Evolutionary conservation across 2,888 invertebrate genomes (phyloP).

Genomic region (Athetis lepigone): DNA sequence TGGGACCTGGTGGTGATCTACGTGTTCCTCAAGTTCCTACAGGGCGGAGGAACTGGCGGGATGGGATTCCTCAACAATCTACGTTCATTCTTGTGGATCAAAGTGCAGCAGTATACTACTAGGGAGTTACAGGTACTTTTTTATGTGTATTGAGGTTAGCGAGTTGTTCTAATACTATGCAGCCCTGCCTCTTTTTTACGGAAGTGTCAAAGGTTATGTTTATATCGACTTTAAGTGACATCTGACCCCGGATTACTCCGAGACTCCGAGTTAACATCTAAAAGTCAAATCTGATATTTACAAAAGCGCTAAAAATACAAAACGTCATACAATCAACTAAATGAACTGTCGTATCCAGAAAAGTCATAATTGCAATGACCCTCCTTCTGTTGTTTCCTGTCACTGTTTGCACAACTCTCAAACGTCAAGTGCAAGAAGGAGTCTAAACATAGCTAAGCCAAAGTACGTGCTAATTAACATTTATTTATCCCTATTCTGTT

Average conservation of each 20-base stretch:
- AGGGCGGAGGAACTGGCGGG: slow-evolving; percentile 98
- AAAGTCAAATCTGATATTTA: neutral
- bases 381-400: neutral
- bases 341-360: neutral
- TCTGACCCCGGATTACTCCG: too few species aligned
- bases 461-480: too few species aligned
- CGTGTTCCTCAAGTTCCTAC: slow-evolving; percentile 97
- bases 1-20: slow-evolving; percentile 98
- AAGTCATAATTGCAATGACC: too few species aligned
- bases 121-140: slow-evolving; percentile 94
- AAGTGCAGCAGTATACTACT: slow-evolving; percentile 98
- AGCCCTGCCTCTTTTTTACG: neutral
- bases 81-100: slow-evolving; percentile 98
- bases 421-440: too few species aligned
- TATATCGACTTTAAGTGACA: too few species aligned
- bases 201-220: too few species aligned
- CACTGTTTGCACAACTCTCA: too few species aligned
- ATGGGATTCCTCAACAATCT: slow-evolving; percentile 98
- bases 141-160: neutral
- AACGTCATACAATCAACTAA: too few species aligned
- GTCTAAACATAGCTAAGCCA: too few species aligned
- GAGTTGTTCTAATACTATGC: neutral
- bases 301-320: neutral
- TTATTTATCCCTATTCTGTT: slow-evolving; percentile 36
- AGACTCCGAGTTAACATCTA: neutral